Base-by-base conservation (phyloP, 92 coral and sea anemone species). In the Blastomussa wellsi region DNA sequence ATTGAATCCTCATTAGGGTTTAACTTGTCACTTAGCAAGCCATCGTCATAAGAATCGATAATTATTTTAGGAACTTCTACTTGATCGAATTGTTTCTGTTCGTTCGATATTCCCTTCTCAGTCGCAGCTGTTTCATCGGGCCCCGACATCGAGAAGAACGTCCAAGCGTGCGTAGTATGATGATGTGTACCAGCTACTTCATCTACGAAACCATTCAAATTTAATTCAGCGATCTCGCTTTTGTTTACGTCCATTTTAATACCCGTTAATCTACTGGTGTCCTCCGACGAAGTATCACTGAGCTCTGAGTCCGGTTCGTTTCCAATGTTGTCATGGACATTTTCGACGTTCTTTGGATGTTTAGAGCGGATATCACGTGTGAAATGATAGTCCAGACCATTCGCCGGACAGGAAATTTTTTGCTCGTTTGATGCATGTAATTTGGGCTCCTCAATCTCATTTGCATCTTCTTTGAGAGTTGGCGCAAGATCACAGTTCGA, bases 101-200 rank as follows among this genome's bases (percentile, higher is more conserved):
- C 3, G 48, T 11, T 36, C n/a, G 47, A 19, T 36, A 20, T 37
- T 80, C 68, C 33, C 59, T 41, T 33, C 89, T 81, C 31, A 44
- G 49, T 13, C 26, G 71, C 36, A 22, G 78, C 32, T 68, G 42
- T 47, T 57, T 86, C 91, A 17, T 85, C 87, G 82, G 52, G 70
- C 24, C 89, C 91, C 17, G 93, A 87, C 93, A 94, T 90, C 5
- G 98, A 82, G 77, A 92, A 94, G 75, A 94, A 94, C 13, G 95
- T 94, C 97, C 98, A 94, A 64, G 98, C 88, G 87, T 94, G 98
- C 5, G 89, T 93, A 47, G 78, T 86, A 37, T 87, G 91, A 13
- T 73, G n/a, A 69, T 81, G 72, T 57, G 66, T 72, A 70, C 60
- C 85, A 72, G 48, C 86, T 68, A 59, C 42, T 65, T 73, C 86